Evolutionary conservation across 2,888 invertebrate genomes (phyloP).

Genomic region (Tetranychus piercei): DNA sequence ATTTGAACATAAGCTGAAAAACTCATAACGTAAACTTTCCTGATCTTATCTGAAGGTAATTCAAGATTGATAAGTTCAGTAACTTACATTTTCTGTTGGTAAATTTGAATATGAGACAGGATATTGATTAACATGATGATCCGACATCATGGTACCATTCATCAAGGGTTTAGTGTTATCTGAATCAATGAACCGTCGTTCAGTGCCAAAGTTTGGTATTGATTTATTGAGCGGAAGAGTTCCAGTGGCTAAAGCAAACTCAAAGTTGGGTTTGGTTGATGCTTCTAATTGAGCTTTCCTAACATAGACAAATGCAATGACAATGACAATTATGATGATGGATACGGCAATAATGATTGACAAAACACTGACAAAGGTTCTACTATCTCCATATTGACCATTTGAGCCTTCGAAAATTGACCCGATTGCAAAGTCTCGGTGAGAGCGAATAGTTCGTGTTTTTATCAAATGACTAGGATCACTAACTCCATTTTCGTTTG

Average conservation of each 20-base stretch:
- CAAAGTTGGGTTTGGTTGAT: not conserved
- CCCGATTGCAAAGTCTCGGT: not conserved
- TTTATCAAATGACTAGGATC: not conserved
- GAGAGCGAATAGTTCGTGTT: not conserved
- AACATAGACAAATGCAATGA: conserved; percentile 12
- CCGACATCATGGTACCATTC: not conserved
- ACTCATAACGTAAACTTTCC: too few species aligned
- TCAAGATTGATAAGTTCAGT: too few species aligned
- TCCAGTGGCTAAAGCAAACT: not conserved
- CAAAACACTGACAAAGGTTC: not conserved
- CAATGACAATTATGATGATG: conserved; percentile 10
- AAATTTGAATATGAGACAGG: not conserved
- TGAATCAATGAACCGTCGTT: not conserved
- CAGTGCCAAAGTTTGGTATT: not conserved
- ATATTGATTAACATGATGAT: not conserved
- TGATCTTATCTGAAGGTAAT: too few species aligned
- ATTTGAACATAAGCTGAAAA: too few species aligned
- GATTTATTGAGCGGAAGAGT: not conserved
- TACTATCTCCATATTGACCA: not conserved
- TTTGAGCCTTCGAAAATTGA: not conserved
- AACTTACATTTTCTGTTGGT: not conserved
- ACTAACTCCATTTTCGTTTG: conserved; percentile 8
- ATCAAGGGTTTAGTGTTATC: conserved; percentile 1
- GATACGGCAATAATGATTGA: conserved; percentile 9
- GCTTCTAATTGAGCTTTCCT: conserved; percentile 14